Base-by-base conservation (phyloP, 2,113 vertebrate species). In the Himantopus leucocephalus region DNA sequence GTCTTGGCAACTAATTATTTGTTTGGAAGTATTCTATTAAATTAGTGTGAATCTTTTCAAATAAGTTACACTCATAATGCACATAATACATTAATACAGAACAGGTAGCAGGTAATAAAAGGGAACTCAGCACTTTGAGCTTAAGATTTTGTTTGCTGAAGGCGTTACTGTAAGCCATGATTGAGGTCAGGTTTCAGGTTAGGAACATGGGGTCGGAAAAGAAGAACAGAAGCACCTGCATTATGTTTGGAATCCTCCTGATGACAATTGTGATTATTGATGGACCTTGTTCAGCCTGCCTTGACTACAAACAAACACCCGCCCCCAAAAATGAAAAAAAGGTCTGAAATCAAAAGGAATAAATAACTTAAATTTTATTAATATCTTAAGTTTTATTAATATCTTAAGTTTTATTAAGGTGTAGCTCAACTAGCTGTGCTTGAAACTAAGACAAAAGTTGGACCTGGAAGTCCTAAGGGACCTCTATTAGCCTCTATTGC, bases 171-270 rank as follows among this genome's bases (percentile, higher is more conserved):
- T 41, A 35, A 47, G 32, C 21, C 2, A 5, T 26, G 63, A 45
- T 4, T 2, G 1, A 75, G 58, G 3, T 43, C 5, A 6, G 30
- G 14, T 50, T 63, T 77, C 1, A 5, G 10, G 16, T 39, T 41
- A 93, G 48, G 21, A 81, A 39, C 18, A 20, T 0, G 0, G 13
- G 15, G 15, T 48, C 18, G 1, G 23, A 58, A 47, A 70, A 39
- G 37, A 64, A 59, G 18, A 74, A 29, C 8, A 32, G 63, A 55
- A 81, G 39, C 32, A 50, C 11, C 27, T 74, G 11, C 10, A 37
- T 53, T 58, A 6, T 23, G 4, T 35, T 35, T 58, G 43, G 41
- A 22, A 75, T 23, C 29, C 19, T 74, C 50, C 26, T 50, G 27
- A 27, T 0, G 22, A 50, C 23, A 50, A 50, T 50, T 50, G 22